Evolutionary conservation across 2,113 vertebrate genomes (phyloP).

Genomic region (Prionailurus bengalensis): DNA sequence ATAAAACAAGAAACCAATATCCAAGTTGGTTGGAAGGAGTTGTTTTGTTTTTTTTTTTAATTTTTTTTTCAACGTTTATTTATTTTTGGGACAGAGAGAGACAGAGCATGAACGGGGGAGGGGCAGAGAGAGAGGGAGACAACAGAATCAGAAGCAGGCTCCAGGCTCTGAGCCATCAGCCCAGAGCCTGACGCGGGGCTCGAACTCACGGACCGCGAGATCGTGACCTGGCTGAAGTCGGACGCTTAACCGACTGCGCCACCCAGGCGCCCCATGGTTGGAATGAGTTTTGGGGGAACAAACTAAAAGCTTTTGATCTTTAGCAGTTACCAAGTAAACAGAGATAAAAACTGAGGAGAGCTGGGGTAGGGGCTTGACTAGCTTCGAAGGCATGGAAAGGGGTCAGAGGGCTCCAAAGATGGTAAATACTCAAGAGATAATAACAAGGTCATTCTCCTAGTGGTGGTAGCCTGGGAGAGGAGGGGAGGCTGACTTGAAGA

Average conservation of each 20-base stretch:
- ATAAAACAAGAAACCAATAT: constrained; percentile 26
- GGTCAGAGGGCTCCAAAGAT: not conserved
- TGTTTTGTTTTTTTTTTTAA: too few species aligned
- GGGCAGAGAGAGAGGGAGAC: too few species aligned
- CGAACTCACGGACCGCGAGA: too few species aligned
- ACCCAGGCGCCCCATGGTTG: not conserved
- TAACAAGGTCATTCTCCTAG: not conserved
- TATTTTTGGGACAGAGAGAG: too few species aligned
- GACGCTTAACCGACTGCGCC: too few species aligned
- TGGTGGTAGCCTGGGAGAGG: not conserved
- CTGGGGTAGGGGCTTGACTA: not conserved
- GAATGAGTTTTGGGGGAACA: not conserved
- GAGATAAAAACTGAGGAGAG: not conserved
- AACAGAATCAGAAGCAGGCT: too few species aligned
- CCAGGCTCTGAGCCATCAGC: too few species aligned
- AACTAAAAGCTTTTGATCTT: not conserved
- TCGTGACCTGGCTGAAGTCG: too few species aligned
- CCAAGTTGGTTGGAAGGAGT: not conserved
- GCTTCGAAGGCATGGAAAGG: not conserved
- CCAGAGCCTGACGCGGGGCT: too few species aligned
- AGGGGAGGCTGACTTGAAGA: not conserved
- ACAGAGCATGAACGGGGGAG: too few species aligned
- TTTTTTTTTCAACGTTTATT: too few species aligned
- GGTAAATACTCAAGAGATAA: not conserved
- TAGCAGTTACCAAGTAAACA: not conserved